phyloP scores from a whole-genome alignment of 2,113 vertebrate species.

The Trachemys scripta region DNA sequence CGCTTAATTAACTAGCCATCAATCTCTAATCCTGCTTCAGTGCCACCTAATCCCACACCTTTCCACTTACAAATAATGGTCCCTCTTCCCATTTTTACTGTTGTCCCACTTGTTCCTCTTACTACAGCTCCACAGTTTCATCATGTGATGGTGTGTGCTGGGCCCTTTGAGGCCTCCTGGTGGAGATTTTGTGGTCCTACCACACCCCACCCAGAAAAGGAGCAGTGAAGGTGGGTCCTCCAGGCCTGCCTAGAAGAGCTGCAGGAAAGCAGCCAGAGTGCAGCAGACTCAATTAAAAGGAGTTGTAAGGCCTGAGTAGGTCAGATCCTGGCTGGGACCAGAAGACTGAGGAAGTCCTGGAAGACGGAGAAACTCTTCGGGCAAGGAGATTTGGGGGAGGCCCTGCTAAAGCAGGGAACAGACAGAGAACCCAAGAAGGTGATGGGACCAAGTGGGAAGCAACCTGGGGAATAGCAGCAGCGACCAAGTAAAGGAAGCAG shows the following conservation, averaged over 20 bases:
- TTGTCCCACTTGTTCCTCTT: too few species aligned
- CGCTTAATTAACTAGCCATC: neutral
- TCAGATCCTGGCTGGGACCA: neutral
- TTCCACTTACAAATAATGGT: conserved; percentile 8
- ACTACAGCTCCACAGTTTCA: too few species aligned
- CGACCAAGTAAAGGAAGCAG: neutral
- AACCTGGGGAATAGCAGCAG: neutral
- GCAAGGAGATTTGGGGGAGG: neutral
- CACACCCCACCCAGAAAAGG: too few species aligned
- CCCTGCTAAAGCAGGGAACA: neutral
- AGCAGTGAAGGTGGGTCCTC: too few species aligned
- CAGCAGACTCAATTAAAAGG: neutral
- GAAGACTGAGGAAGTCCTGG: too few species aligned
- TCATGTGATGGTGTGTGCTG: too few species aligned
- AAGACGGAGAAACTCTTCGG: neutral
- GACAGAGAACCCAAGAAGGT: neutral
- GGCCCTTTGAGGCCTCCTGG: too few species aligned
- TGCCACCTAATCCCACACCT: neutral
- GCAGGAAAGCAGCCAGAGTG: neutral
- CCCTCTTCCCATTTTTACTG: too few species aligned
- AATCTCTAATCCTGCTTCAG: neutral
- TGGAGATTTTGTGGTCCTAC: too few species aligned
- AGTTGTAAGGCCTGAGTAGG: neutral
- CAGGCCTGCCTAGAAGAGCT: neutral
- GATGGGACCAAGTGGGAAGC: neutral